These are phyloP conservation scores for Ispidina lecontei DNA, from an alignment of 2,797 vertebrate genomes.

Conservation along the genomic window DNA sequence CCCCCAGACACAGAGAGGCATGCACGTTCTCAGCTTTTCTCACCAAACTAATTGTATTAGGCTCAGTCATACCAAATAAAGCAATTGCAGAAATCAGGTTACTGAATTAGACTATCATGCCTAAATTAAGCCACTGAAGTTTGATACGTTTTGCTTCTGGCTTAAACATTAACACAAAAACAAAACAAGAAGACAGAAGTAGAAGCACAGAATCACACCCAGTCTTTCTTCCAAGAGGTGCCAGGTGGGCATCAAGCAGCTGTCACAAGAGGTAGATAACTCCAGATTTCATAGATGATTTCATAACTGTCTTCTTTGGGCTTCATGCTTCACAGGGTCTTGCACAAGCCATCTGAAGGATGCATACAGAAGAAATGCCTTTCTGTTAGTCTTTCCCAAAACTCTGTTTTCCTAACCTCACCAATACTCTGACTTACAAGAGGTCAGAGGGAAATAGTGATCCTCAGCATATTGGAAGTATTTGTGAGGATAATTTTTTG, in stretches of 20 bases:
- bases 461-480: background rate
- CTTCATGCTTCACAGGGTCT: background rate
- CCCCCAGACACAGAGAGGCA: background rate
- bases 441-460: background rate
- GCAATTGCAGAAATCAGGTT: background rate
- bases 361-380: background rate
- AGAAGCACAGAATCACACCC: background rate
- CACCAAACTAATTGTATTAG: background rate
- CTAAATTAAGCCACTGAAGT: background rate
- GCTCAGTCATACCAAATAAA: background rate
- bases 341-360: background rate
- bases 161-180: background rate
- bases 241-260: background rate
- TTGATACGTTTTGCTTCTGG: background rate
- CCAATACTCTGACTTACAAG: background rate
- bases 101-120: background rate
- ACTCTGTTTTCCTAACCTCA: background rate
- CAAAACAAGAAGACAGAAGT: background rate
- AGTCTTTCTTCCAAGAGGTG: background rate
- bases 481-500: background rate
- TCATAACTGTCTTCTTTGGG: background rate
- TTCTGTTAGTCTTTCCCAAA: background rate
- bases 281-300: too few species aligned
- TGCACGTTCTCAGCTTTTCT: background rate
- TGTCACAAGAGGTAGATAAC: background rate